Evolutionary conservation across 2,113 vertebrate genomes (phyloP).

Genomic region (Tachysurus fulvidraco): DNA sequence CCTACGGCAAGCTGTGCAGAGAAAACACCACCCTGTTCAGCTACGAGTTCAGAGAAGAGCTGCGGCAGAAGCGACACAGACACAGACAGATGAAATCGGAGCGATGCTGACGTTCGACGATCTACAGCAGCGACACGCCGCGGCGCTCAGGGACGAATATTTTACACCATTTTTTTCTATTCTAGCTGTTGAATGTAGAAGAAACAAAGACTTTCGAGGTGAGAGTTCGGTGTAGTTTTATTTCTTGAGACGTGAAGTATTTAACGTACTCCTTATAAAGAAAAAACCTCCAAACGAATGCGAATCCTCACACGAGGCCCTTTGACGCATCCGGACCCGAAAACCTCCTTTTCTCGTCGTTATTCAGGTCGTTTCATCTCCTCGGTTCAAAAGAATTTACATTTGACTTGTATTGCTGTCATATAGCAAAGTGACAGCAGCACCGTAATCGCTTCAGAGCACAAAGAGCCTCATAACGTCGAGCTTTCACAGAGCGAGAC

Average conservation of each 20-base stretch:
- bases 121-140: constrained; percentile 23
- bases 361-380: constrained; percentile 59
- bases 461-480: not conserved
- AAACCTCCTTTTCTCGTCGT: not conserved
- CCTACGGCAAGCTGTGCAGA: constrained; percentile 81
- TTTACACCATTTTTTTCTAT: constrained; percentile 50
- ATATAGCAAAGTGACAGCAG: constrained; percentile 1
- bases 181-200: constrained; percentile 31
- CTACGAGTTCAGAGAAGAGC: constrained; percentile 87
- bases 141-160: constrained; percentile 63
- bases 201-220: not conserved
- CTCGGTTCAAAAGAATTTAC: not conserved
- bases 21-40: constrained; percentile 74
- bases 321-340: constrained; percentile 49
- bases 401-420: constrained; percentile 2
- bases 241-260: not conserved
- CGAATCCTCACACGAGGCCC: not conserved
- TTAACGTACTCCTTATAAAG: not conserved
- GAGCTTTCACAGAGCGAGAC: not conserved
- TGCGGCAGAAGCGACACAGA: constrained; percentile 64
- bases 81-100: constrained; percentile 34
- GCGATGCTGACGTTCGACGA: constrained; percentile 50
- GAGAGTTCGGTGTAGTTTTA: not conserved
- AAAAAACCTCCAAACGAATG: not conserved
- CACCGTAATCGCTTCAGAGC: constrained; percentile 27